Percentiles rank a stretch among this genome's conserved stretches.
Evolutionary conservation across 2,888 invertebrate genomes (phyloP).

Genomic region (Lasioglossum morio): DNA sequence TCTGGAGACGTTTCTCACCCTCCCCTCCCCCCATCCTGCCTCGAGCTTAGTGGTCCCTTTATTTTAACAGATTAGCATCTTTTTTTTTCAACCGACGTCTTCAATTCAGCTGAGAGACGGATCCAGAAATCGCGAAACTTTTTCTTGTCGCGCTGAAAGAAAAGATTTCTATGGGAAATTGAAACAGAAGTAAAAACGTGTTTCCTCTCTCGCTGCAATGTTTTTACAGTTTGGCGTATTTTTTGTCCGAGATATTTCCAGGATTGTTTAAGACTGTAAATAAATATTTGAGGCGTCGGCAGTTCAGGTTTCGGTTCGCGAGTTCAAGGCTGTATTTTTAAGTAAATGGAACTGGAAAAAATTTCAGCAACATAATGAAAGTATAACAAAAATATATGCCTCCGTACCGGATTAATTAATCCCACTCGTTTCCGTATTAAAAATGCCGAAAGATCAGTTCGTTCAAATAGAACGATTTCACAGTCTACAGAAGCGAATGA

Average conservation of each 20-base stretch:
- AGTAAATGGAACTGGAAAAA: neutral
- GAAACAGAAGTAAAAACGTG: no score
- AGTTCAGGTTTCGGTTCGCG: neutral
- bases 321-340: neutral
- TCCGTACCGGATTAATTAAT: neutral
- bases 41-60: neutral
- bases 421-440: neutral
- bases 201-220: no score
- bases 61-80: slow-evolving; percentile 1
- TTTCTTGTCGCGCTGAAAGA: neutral
- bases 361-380: neutral
- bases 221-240: no score
- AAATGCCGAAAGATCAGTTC: neutral
- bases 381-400: neutral
- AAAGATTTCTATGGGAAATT: neutral
- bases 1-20: neutral
- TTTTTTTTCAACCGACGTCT: neutral
- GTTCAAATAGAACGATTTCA: neutral
- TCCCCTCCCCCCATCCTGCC: neutral
- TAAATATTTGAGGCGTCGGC: no score
- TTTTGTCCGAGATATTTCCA: no score
- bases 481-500: neutral
- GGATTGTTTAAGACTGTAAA: no score
- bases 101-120: neutral
- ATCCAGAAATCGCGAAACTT: neutral